A percentile compares a stretch with the other conserved stretches of the same genome.
These are phyloP conservation scores for Malurus cyaneus DNA, from an alignment of 2,113 vertebrate species.

Conservation along the genomic window DNA sequence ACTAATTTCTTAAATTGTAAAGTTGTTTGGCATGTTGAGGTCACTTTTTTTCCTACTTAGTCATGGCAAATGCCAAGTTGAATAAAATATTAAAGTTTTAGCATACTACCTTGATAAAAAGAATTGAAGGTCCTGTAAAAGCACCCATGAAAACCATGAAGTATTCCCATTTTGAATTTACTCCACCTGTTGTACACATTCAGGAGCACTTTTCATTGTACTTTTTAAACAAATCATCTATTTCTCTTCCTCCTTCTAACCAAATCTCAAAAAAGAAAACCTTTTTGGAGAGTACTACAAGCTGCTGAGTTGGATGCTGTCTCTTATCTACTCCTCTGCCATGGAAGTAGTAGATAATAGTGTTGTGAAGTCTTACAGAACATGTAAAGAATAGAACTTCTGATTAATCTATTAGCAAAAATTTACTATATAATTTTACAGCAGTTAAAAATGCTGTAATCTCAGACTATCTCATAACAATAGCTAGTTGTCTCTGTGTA, in stretches of 20 bases:
- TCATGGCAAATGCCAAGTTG: background rate
- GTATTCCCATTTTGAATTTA: background rate
- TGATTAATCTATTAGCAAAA: background rate
- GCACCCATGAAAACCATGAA: background rate
- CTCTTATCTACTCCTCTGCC: background rate
- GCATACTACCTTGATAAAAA: background rate
- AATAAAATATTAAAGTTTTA: background rate
- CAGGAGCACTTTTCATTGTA: background rate
- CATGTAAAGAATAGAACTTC: background rate
- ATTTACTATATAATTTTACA: background rate
- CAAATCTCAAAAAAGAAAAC: background rate
- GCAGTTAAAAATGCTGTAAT: background rate
- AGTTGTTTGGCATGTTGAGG: background rate
- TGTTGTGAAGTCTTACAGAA: background rate
- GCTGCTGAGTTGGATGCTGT: background rate
- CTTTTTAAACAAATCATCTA: rapidly evolving
- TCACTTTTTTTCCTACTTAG: background rate
- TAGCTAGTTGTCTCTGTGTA: background rate
- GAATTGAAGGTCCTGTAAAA: background rate
- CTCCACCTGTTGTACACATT: background rate
- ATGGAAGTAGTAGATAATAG: background rate
- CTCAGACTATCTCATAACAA: background rate
- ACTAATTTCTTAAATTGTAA: background rate
- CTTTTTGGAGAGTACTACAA: background rate
- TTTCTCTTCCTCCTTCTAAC: background rate